A percentile compares a stretch with the other conserved stretches of the same genome.
Evolutionary conservation across 2,113 vertebrate genomes (phyloP).

Genomic region (Catagonus wagneri): DNA sequence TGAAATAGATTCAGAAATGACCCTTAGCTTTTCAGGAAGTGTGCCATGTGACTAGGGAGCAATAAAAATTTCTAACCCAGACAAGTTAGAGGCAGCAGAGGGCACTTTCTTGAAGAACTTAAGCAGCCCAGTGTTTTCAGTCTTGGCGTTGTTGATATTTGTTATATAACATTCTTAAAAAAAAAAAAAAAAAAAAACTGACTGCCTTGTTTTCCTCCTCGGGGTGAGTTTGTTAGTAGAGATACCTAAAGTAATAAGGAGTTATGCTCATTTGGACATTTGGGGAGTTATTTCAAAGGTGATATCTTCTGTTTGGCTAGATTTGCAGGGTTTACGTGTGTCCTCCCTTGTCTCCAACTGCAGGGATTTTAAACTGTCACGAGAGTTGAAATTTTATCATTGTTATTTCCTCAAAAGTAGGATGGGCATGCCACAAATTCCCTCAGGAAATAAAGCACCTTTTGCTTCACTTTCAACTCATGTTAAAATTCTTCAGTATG

Average conservation of each 20-base stretch:
- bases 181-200: neutral
- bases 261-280: neutral
- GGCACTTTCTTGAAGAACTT: neutral
- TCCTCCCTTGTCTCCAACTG: neutral
- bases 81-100: conserved; percentile 24
- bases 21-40: conserved; percentile 6
- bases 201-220: neutral
- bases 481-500: neutral
- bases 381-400: neutral
- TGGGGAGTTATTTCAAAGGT: neutral
- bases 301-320: neutral
- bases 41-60: neutral
- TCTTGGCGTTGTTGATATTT: neutral
- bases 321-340: neutral
- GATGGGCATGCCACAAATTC: neutral
- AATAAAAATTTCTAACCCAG: conserved; percentile 41
- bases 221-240: neutral
- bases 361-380: neutral
- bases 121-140: neutral
- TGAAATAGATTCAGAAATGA: neutral
- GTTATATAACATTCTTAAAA: neutral
- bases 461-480: neutral
- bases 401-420: neutral
- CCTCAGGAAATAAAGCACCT: neutral
- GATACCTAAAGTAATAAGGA: neutral